Percentiles rank a stretch among this genome's conserved stretches.
phyloP scores from a whole-genome alignment of 2,113 vertebrate species.

The Pungitius pungitius region DNA sequence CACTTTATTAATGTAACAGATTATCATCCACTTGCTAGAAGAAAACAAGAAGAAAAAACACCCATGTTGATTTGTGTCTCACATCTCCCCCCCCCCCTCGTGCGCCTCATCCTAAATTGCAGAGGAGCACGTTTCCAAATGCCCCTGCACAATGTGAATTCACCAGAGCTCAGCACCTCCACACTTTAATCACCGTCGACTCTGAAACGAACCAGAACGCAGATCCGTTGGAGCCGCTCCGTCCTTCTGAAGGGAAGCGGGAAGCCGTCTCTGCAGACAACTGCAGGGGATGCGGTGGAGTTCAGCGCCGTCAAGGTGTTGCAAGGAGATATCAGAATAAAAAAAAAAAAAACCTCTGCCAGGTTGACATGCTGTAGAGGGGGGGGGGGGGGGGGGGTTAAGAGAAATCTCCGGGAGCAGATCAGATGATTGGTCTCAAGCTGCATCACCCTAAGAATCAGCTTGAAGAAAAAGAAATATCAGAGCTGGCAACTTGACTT shows the following conservation, averaged over 20 bases:
- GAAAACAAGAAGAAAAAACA: neutral
- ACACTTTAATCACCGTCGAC: constrained; percentile 36
- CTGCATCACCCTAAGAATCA: constrained; percentile 62
- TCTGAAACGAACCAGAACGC: constrained; percentile 29
- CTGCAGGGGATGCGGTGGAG: constrained; percentile 41
- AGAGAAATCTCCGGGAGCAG: constrained; percentile 54
- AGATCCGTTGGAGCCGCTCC: constrained; percentile 13
- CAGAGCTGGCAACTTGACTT: constrained; percentile 68
- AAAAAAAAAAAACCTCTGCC: neutral
- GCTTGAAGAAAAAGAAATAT: constrained; percentile 66
- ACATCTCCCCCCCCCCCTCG: too few relatives aligned
- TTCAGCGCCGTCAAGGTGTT: constrained; percentile 63
- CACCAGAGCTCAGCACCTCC: neutral
- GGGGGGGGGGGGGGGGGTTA: constrained; percentile 26
- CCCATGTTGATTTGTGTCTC: constrained; percentile 1
- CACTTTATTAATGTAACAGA: constrained; percentile 23
- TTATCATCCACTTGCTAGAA: constrained; percentile 6
- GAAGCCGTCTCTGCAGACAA: constrained; percentile 43
- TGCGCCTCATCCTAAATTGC: neutral
- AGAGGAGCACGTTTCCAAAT: neutral
- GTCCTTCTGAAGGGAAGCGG: constrained; percentile 24
- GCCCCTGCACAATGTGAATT: constrained; percentile 17
- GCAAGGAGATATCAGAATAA: constrained; percentile 62
- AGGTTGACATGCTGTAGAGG: constrained; percentile 43
- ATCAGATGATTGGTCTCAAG: constrained; percentile 63